A percentile compares a stretch with the other conserved stretches of the same genome.
Evolutionary conservation across 2,888 invertebrate species (phyloP).

Genomic region (Tromatobia lineatoria): DNA sequence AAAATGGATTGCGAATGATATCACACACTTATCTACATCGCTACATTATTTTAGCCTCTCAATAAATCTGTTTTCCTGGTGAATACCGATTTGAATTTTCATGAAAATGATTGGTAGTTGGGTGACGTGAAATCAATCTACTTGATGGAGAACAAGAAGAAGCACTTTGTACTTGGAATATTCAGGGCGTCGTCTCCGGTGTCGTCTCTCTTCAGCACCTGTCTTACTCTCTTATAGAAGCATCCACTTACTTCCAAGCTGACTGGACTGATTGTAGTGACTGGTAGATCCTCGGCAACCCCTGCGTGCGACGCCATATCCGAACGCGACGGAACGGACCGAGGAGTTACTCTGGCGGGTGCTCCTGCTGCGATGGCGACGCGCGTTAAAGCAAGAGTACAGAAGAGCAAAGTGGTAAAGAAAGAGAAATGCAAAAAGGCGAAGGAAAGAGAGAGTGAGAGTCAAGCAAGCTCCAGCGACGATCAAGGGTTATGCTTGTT

Average conservation of each 20-base stretch:
- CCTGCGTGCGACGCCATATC: background rate
- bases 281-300: slow-evolving; percentile 21
- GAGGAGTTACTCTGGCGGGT: background rate
- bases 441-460: background rate
- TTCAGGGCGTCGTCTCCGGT: background rate
- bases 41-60: background rate
- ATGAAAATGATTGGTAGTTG: background rate
- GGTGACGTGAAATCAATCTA: slow-evolving; percentile 18
- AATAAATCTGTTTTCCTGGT: background rate
- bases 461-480: slow-evolving; percentile 7
- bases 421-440: background rate
- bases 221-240: background rate
- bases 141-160: slow-evolving; percentile 1
- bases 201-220: background rate
- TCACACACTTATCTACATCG: too few relatives aligned
- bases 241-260: slow-evolving; percentile 7
- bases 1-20: too few relatives aligned
- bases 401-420: background rate
- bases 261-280: slow-evolving; percentile 32
- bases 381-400: background rate
- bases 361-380: slow-evolving; percentile 8
- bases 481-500: slow-evolving; percentile 39
- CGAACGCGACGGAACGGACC: slow-evolving; percentile 13
- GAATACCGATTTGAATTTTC: background rate
- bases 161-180: slow-evolving; percentile 23